A percentile compares a stretch with the other conserved stretches of the same genome.
Conservation (phyloP, 2,888 invertebrate species). For the Erpobdella octoculata region DNA sequence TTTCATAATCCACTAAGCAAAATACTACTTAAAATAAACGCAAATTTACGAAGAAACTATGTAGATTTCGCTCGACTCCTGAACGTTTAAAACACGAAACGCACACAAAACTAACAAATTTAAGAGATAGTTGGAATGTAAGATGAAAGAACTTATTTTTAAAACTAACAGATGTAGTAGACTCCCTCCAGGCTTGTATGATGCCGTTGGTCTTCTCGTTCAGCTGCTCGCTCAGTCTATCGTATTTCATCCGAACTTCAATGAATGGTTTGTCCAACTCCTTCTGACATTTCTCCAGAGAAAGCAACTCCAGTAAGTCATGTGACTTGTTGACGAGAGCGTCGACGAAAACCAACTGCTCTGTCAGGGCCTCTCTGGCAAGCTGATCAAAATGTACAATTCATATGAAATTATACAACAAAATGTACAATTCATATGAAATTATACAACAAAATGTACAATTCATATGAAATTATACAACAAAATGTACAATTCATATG, state of each 20-base stretch:
- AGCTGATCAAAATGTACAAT: too few species aligned
- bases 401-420: too few species aligned
- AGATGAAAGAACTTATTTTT: neutral
- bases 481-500: too few species aligned
- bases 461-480: too few species aligned
- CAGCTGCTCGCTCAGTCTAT: constrained; percentile 45
- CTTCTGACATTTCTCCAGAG: constrained; percentile 47
- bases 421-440: too few species aligned
- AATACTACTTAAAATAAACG: too few species aligned
- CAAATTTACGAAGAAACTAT: too few species aligned
- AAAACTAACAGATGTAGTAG: constrained; percentile 45
- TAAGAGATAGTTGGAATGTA: neutral
- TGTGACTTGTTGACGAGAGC: constrained; percentile 48
- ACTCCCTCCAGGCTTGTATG: constrained; percentile 43
- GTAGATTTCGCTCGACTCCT: too few species aligned
- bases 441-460: too few species aligned
- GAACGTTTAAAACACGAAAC: too few species aligned
- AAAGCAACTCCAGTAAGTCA: constrained; percentile 50
- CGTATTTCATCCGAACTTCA: constrained; percentile 45
- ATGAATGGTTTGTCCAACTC: constrained; percentile 40
- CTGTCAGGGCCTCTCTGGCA: constrained; percentile 47
- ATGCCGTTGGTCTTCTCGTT: constrained; percentile 45
- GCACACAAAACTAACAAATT: neutral
- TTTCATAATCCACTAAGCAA: too few species aligned
- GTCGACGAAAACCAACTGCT: constrained; percentile 49